Conservation (phyloP, 1,140 invertebrate genomes). For the Anagrus nilaparvatae region DNA sequence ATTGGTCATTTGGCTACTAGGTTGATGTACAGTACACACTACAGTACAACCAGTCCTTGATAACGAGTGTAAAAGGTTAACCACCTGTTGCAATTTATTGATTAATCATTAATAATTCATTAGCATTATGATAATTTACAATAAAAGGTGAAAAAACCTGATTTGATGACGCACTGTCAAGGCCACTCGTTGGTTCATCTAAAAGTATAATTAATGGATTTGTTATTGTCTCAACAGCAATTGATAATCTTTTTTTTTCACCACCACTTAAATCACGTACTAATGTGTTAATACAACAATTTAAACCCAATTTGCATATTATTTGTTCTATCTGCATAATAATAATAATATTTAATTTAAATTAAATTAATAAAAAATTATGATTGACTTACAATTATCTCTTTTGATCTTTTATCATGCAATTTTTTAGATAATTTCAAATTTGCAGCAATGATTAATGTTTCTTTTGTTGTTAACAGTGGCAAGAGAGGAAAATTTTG, state of each 20-base stretch:
- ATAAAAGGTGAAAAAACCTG: slow-evolving; percentile 38
- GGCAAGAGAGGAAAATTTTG: slow-evolving; percentile 60
- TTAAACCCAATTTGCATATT: slow-evolving; percentile 46
- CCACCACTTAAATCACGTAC: slow-evolving; percentile 65
- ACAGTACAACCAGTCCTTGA: slow-evolving; percentile 66
- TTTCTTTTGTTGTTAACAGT: slow-evolving; percentile 53
- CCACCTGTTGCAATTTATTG: slow-evolving; percentile 25
- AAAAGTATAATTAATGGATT: slow-evolving; percentile 64
- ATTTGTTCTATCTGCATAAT: slow-evolving; percentile 47
- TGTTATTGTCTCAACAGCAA: slow-evolving; percentile 73
- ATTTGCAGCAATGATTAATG: slow-evolving; percentile 53
- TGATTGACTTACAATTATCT: slow-evolving; percentile 20
- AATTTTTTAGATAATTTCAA: slow-evolving; percentile 44
- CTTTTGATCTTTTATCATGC: neutral
- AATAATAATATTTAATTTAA: slow-evolving; percentile 3
- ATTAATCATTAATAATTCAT: neutral
- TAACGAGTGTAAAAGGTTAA: slow-evolving; percentile 55
- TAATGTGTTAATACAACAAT: slow-evolving; percentile 52
- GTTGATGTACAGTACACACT: slow-evolving; percentile 82
- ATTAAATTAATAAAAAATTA: neutral
- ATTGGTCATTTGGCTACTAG: slow-evolving; percentile 71
- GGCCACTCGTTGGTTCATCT: slow-evolving; percentile 62
- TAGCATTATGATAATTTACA: neutral
- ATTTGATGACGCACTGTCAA: slow-evolving; percentile 65
- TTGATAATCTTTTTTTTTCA: slow-evolving; percentile 74